A percentile compares a stretch with the other conserved stretches of the same genome.
These are phyloP conservation scores for Galagoides demidoff DNA, from an alignment of 2,797 vertebrate genomes.

Conservation along the genomic window DNA sequence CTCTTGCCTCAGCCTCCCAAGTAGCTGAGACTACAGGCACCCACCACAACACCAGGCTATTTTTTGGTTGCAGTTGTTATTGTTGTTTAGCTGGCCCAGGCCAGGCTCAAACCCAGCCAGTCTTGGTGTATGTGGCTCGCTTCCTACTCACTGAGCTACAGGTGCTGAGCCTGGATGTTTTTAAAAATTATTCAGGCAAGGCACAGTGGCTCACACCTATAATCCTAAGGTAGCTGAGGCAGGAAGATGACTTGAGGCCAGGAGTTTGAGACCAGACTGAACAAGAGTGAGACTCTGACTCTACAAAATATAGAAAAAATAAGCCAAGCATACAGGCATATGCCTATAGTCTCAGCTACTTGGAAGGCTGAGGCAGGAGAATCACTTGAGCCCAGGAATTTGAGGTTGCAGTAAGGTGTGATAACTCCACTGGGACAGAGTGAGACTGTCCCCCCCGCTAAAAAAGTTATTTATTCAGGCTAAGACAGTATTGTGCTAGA, in stretches of 20 bases:
- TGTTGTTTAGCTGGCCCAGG: no score
- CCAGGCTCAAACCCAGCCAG: no score
- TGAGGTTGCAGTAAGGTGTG: neutral
- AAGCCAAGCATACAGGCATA: neutral
- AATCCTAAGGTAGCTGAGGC: neutral
- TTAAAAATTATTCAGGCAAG: neutral
- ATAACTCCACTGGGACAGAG: neutral
- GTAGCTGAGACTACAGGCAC: no score
- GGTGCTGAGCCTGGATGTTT: neutral
- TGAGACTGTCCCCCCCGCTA: neutral
- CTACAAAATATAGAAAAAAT: neutral
- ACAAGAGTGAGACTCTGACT: neutral
- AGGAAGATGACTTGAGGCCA: neutral
- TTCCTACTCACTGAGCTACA: no score
- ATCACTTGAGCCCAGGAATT: neutral
- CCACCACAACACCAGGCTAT: no score
- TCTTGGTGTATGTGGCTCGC: no score
- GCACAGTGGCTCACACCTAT: neutral
- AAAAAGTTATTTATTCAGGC: neutral
- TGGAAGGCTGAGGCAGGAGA: neutral
- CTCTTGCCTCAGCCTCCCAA: no score
- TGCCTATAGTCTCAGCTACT: neutral
- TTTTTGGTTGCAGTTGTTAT: no score
- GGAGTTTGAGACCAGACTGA: neutral
- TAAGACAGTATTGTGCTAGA: neutral